Conservation (phyloP, 2,888 invertebrate genomes). For the Temnothorax ravouxi region DNA sequence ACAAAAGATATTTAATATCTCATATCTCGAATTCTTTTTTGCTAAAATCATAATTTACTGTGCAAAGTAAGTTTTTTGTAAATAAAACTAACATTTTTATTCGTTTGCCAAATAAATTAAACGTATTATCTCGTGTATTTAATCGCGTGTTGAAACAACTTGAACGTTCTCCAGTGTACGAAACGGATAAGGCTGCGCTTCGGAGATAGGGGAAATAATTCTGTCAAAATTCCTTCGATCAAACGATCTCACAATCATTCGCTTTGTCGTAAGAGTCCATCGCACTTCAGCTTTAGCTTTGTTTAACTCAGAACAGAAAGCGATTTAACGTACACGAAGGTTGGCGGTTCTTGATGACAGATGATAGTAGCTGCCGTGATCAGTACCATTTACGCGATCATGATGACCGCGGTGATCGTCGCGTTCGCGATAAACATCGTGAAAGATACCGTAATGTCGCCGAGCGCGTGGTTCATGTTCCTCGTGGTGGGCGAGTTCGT, state of each 20-base stretch:
- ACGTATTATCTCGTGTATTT: background rate
- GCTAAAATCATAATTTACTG: background rate
- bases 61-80: background rate
- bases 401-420: constrained; percentile 87
- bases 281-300: constrained; percentile 7
- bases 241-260: background rate
- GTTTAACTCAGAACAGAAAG: background rate
- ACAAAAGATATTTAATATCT: background rate
- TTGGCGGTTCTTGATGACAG: constrained; percentile 72
- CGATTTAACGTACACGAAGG: constrained; percentile 15
- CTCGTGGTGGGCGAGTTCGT: constrained; percentile 85
- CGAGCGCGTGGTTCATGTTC: constrained; percentile 87
- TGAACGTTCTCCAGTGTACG: background rate
- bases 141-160: background rate
- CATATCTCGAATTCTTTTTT: background rate
- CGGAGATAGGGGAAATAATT: background rate
- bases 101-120: background rate
- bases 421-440: constrained; percentile 84
- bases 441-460: constrained; percentile 86
- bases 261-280: background rate
- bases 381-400: constrained; percentile 86
- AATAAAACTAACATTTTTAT: background rate
- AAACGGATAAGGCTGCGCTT: background rate
- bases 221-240: background rate
- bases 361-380: constrained; percentile 85